Evolutionary conservation across 2,888 invertebrate genomes (phyloP), one percentile per base, ranked within the genome.

Genomic region (Dryococelus australis): DNA sequence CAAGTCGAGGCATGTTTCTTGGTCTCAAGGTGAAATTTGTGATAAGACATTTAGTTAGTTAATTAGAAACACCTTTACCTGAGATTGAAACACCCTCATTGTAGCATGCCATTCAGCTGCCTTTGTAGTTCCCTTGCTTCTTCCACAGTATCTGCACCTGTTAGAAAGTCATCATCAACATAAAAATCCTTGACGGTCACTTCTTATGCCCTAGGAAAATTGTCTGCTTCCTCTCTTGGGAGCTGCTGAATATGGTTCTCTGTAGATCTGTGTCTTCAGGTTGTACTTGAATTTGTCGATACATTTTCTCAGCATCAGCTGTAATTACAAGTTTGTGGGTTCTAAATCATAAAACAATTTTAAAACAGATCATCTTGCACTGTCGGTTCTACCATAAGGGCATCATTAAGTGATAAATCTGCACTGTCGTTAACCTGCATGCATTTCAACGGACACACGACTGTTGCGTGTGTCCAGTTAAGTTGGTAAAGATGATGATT

Each of bases 281-380:
- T 10, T 85, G 27, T n/a, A 85, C n/a, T 47, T 85, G 43, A 16
- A 47, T 85, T 16, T 85, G 85, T 28, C 47, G 10, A 65, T 85
- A 47, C 85, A 85, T 85, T 80, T 80, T 80, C 26, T 80, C 13
- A 24, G 24, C 8, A 13, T 47, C 16, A 47, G 10, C 47, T 47
- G 47, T 47, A 13, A 47, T 47, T 47, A 47, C 47, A 47, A 10
- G 1, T 16, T 47, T 47, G 47, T 13, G 2, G 47, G 12, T 47
- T 47, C 16, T 47, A 47, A 13, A 47, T 47, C 47, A 13, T 16
- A 47, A 10, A 0, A 47, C 47, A 13, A 47, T 47, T 47, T 47
- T 3, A 13, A 47, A 47, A 47, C 12, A 47, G 16, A 16, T 47
- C 10, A 47, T 47, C 47, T 47, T 47, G 47, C 47, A 47, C 47